A percentile compares a stretch with the other conserved stretches of the same genome.
Conservation (phyloP, 2,113 vertebrate species). For the Clarias gariepinus region DNA sequence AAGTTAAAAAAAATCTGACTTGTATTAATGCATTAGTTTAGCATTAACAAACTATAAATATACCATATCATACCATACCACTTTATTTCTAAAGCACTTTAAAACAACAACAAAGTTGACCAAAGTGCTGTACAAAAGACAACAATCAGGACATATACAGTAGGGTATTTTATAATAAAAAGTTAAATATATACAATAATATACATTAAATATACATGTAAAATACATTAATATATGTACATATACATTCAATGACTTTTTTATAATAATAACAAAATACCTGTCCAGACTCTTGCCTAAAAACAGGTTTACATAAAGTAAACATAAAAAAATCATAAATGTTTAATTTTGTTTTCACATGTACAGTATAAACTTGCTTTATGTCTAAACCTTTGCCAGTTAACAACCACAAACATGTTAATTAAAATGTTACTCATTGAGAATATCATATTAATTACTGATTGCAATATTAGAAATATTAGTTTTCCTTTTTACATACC, state of each 20-base stretch:
- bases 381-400: background rate
- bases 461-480: background rate
- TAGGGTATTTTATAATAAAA: too few relatives aligned
- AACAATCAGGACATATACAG: too few relatives aligned
- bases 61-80: too few relatives aligned
- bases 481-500: background rate
- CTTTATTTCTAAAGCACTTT: too few relatives aligned
- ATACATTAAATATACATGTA: too few relatives aligned
- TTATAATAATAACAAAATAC: background rate
- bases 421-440: background rate
- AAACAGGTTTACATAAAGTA: background rate
- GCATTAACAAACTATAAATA: background rate
- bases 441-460: background rate
- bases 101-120: too few relatives aligned
- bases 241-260: background rate
- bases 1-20: background rate
- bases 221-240: background rate
- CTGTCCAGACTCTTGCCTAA: background rate
- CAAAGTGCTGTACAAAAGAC: too few relatives aligned
- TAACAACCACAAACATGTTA: background rate
- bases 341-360: background rate
- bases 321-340: background rate
- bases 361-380: background rate
- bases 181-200: background rate
- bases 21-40: background rate